Percentiles rank a stretch among this genome's conserved stretches.
phyloP scores from a whole-genome alignment of 2,797 vertebrate species.

The Tokudaia muenninki region DNA sequence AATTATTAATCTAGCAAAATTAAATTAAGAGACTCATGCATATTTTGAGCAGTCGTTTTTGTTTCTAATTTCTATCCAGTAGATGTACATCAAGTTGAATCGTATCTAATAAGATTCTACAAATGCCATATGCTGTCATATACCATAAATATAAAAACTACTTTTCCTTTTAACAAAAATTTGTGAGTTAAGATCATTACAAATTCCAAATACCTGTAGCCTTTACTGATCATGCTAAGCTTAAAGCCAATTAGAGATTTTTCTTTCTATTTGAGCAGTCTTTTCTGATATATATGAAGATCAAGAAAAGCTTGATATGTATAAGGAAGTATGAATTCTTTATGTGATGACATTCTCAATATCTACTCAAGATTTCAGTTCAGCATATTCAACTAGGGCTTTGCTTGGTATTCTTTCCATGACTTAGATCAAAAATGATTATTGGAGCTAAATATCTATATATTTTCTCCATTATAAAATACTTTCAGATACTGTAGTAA shows the following conservation, averaged over 20 bases:
- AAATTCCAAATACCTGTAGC: not conserved
- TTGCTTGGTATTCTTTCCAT: not conserved
- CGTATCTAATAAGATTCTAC: not conserved
- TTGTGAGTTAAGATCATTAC: not conserved
- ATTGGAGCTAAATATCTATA: not conserved
- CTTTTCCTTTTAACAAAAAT: not conserved
- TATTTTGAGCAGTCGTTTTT: not conserved
- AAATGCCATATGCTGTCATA: not conserved
- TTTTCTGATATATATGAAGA: not conserved
- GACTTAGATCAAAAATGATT: not conserved
- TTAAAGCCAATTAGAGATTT: not conserved
- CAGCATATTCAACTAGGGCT: not conserved
- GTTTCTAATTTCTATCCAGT: not conserved
- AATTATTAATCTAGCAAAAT: constrained; percentile 1
- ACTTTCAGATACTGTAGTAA: not conserved
- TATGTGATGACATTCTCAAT: not conserved
- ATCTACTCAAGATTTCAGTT: not conserved
- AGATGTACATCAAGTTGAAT: not conserved
- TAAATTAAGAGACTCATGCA: not conserved
- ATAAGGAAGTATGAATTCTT: not conserved
- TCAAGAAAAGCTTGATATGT: not conserved
- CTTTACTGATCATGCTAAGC: not conserved
- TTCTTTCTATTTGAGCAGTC: not conserved
- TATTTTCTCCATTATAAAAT: not conserved
- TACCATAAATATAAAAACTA: constrained; percentile 16